phyloP scores from a whole-genome alignment of 2,888 invertebrate species.

The Seladonia tumulorum region DNA sequence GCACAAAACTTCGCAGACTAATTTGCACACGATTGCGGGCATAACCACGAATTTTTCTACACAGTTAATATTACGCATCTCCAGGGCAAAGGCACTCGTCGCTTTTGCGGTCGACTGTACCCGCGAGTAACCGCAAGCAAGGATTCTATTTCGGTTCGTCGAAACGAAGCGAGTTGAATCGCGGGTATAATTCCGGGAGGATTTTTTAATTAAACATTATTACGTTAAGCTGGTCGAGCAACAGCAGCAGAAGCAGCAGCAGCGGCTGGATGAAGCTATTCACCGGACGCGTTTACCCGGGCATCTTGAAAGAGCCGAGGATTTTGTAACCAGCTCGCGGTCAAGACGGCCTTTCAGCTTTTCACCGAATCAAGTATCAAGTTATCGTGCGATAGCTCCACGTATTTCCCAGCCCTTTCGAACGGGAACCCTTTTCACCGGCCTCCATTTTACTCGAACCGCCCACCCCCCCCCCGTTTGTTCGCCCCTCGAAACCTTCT shows the following conservation, averaged over 20 bases:
- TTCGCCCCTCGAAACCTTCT: slow-evolving; percentile 2
- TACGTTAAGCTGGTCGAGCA: slow-evolving; percentile 25
- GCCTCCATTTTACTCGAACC: not conserved
- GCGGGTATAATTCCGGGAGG: not conserved
- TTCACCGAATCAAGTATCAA: slow-evolving; percentile 46
- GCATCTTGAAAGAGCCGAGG: not conserved
- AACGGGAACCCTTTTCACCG: not conserved
- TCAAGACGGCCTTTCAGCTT: slow-evolving; percentile 44
- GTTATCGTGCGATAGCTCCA: slow-evolving; percentile 35
- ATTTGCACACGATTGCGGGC: not conserved
- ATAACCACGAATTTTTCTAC: not conserved
- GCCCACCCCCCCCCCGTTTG: slow-evolving; percentile 32
- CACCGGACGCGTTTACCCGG: not conserved
- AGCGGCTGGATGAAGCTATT: not conserved
- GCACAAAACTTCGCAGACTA: not conserved
- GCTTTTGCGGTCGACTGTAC: not conserved
- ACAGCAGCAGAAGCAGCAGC: not conserved
- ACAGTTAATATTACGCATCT: not conserved
- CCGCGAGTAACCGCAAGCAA: not conserved
- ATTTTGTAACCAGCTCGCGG: slow-evolving; percentile 50
- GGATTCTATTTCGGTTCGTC: not conserved
- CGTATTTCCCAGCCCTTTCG: not conserved
- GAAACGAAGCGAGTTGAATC: not conserved
- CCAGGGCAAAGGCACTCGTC: not conserved
- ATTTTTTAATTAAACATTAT: slow-evolving; percentile 38